Evolutionary conservation across 1,140 invertebrate genomes (phyloP).

Genomic region (Papilio aristodemus): DNA sequence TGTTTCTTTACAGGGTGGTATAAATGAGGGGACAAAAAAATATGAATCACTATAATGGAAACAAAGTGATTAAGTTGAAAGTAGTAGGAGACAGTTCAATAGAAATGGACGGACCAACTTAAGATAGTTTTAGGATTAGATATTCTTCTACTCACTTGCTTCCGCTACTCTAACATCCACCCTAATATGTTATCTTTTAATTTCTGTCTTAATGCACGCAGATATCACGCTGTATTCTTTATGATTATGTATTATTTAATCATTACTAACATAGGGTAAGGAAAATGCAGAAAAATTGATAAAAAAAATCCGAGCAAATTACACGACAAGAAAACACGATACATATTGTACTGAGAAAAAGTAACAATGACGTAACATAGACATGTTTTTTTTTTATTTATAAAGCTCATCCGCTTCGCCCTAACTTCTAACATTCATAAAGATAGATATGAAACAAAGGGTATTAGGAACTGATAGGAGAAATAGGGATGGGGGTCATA

Average conservation of each 20-base stretch:
- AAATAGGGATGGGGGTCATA: background rate
- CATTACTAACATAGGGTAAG: conserved; percentile 39
- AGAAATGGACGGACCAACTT: conserved; percentile 15
- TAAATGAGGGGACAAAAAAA: conserved; percentile 47
- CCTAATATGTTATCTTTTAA: background rate
- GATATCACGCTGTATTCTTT: conserved; percentile 19
- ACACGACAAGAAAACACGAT: background rate
- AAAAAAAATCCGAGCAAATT: background rate
- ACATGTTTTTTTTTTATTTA: conserved; percentile 44
- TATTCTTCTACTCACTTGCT: conserved; percentile 19
- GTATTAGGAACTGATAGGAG: background rate
- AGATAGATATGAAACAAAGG: background rate
- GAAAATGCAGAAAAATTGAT: background rate
- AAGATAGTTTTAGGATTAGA: conserved; percentile 16
- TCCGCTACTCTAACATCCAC: conserved; percentile 28
- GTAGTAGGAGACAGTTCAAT: conserved; percentile 32
- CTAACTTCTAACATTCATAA: conserved; percentile 72
- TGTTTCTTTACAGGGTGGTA: conserved; percentile 59
- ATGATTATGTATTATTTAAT: conserved; percentile 36
- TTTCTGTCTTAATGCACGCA: conserved; percentile 23
- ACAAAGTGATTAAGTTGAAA: conserved; percentile 6
- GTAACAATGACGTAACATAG: conserved; percentile 45
- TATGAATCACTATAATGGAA: conserved; percentile 32
- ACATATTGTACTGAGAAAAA: conserved; percentile 18
- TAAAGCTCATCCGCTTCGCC: conserved; percentile 77